Conservation (phyloP, 2,113 vertebrate species). For the Eurystomus gularis region DNA sequence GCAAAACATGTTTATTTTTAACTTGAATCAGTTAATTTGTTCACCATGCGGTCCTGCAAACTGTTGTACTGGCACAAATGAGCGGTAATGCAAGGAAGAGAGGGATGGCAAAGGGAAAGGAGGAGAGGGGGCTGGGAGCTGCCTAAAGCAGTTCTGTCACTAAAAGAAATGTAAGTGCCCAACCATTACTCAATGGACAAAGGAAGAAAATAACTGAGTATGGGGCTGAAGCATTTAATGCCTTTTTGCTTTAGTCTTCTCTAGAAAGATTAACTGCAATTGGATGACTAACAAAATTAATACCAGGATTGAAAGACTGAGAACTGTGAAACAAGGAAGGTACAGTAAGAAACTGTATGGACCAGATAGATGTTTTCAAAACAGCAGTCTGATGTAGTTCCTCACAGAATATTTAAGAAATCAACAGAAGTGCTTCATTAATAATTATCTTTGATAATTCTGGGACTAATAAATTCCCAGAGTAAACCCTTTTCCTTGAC, state of each 20-base stretch:
- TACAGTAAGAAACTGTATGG: background rate
- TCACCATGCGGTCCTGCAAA: constrained; percentile 19
- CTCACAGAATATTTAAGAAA: background rate
- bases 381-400: background rate
- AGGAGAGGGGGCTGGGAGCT: background rate
- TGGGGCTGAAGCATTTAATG: background rate
- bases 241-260: background rate
- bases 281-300: background rate
- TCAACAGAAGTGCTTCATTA: background rate
- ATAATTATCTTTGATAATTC: background rate
- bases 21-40: constrained; percentile 26
- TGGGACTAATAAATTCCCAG: background rate
- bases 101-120: background rate
- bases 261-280: background rate
- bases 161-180: background rate
- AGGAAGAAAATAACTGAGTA: background rate
- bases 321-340: background rate
- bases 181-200: background rate
- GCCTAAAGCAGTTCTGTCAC: background rate
- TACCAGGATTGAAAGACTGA: background rate
- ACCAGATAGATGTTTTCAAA: background rate
- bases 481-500: background rate
- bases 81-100: background rate
- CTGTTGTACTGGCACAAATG: constrained; percentile 39
- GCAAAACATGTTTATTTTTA: constrained; percentile 62